Evolutionary conservation across 2,113 vertebrate genomes (phyloP).

Genomic region (Procavia capensis): DNA sequence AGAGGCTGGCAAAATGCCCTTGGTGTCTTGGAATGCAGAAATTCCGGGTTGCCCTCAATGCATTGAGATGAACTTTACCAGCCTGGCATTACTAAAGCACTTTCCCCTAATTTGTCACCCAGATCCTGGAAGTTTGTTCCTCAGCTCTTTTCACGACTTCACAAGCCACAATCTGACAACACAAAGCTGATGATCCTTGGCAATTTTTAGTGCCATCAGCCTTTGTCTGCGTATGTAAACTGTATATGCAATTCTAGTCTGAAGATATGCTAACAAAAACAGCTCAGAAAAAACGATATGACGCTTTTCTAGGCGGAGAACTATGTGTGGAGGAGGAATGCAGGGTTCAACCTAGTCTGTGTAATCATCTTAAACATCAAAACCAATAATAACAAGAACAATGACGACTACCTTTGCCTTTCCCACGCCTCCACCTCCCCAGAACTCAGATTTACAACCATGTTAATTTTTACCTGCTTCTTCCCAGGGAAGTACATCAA

Average conservation of each 20-base stretch:
- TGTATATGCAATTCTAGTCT: not conserved
- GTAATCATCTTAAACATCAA: slow-evolving; percentile 37
- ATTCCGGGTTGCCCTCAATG: not conserved
- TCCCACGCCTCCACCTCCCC: not conserved
- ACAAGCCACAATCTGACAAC: not conserved
- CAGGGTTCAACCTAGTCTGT: slow-evolving; percentile 10
- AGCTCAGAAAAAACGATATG: not conserved
- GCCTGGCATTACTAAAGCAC: not conserved
- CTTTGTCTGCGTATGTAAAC: not conserved
- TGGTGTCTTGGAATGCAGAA: not conserved
- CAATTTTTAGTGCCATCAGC: not conserved
- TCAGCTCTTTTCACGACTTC: not conserved
- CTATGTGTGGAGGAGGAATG: not conserved
- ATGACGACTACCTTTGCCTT: not conserved
- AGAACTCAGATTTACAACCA: slow-evolving; percentile 22
- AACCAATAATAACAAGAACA: not conserved
- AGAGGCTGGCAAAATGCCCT: slow-evolving; percentile 35
- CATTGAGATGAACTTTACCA: not conserved
- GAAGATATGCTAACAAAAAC: not conserved
- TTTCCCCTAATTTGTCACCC: not conserved
- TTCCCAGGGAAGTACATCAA: not conserved
- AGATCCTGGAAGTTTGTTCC: not conserved
- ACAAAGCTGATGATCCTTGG: not conserved
- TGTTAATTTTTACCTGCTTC: not conserved
- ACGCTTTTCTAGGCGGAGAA: not conserved